A percentile compares a stretch with the other conserved stretches of the same genome.
Conservation (phyloP, 1,140 invertebrate genomes). For the Lepidostoma basale region DNA sequence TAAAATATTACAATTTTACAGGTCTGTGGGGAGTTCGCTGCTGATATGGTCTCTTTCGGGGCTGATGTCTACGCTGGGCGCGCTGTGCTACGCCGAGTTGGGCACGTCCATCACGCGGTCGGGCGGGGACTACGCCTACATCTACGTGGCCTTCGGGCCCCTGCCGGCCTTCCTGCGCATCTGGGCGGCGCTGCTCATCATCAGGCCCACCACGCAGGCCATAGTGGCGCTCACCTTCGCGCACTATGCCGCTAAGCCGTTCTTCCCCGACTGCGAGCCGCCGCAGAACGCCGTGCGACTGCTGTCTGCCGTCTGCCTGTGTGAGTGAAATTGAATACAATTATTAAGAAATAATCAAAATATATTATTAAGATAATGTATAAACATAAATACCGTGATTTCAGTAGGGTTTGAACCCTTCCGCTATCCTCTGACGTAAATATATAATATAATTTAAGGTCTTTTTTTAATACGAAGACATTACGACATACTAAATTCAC, state of each 20-base stretch:
- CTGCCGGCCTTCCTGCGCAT: conserved; percentile 85
- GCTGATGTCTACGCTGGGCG: conserved; percentile 75
- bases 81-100: conserved; percentile 85
- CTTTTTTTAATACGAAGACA: too few relatives aligned
- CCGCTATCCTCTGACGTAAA: too few relatives aligned
- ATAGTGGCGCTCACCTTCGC: conserved; percentile 85
- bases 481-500: too few relatives aligned
- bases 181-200: conserved; percentile 87
- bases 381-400: too few relatives aligned
- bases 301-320: conserved; percentile 75
- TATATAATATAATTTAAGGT: too few relatives aligned
- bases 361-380: too few relatives aligned
- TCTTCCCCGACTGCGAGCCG: conserved; percentile 75
- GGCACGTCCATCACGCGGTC: conserved; percentile 81
- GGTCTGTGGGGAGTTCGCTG: conserved; percentile 72
- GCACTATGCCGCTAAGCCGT: conserved; percentile 80
- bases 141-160: conserved; percentile 86
- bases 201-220: conserved; percentile 82
- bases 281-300: conserved; percentile 71
- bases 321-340: conserved; percentile 66
- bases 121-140: conserved; percentile 89
- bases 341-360: too few relatives aligned
- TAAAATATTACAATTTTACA: too few relatives aligned
- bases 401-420: too few relatives aligned
- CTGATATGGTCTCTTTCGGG: conserved; percentile 78